phyloP scores from a whole-genome alignment of 2,888 invertebrate species.

The Pimpla rufipes region DNA sequence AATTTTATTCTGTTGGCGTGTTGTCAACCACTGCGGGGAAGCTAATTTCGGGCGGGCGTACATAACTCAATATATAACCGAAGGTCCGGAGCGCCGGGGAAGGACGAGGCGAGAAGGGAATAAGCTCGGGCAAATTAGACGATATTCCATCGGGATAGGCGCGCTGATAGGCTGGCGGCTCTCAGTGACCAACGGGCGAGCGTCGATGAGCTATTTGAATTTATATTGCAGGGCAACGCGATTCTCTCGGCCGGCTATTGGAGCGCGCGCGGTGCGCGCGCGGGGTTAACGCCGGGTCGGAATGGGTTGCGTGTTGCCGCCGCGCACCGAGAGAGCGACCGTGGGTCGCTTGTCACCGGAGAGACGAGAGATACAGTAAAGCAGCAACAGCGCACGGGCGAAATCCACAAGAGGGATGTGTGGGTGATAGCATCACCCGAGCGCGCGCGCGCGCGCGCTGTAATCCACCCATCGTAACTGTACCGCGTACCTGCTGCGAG shows the following conservation, averaged over 20 bases:
- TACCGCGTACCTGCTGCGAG: conserved; percentile 4
- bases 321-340: conserved; percentile 1
- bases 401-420: conserved; percentile 57
- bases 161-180: conserved; percentile 46
- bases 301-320: conserved; percentile 49
- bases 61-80: conserved; percentile 24
- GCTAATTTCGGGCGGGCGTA: conserved; percentile 8
- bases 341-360: conserved; percentile 39
- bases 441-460: not conserved
- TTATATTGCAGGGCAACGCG: conserved; percentile 71
- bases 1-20: not conserved
- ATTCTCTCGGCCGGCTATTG: conserved; percentile 35
- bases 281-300: conserved; percentile 39
- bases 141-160: conserved; percentile 42
- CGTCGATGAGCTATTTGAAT: conserved; percentile 72
- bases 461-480: conserved; percentile 45
- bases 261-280: not conserved
- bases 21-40: not conserved
- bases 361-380: conserved; percentile 47
- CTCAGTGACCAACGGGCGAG: conserved; percentile 34
- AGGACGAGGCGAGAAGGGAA: conserved; percentile 39
- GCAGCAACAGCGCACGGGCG: conserved; percentile 31
- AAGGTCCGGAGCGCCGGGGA: not conserved
- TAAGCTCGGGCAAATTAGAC: conserved; percentile 59
- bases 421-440: conserved; percentile 65